These are phyloP conservation scores for Scaptomyza cyrtandrae DNA, from an alignment of 2,888 invertebrate genomes.

Conservation along the genomic window DNA sequence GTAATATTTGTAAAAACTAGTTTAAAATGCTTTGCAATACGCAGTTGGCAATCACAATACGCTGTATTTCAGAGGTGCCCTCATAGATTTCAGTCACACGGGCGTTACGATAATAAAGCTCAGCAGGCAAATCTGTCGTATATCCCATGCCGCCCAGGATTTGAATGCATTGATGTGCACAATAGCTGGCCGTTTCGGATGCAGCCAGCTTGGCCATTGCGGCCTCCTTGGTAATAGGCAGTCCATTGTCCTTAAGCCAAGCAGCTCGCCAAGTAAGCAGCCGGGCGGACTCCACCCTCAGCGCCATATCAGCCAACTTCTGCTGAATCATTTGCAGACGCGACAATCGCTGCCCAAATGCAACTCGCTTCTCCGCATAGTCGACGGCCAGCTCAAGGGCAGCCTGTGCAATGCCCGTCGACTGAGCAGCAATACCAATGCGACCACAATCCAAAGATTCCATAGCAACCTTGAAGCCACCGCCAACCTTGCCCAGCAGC, in stretches of 20 bases:
- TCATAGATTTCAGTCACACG: constrained; percentile 98
- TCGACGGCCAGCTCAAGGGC: constrained; percentile 95
- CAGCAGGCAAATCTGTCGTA: constrained; percentile 97
- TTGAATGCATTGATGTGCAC: constrained; percentile 95
- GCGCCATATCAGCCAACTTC: constrained; percentile 96
- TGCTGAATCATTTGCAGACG: constrained; percentile 95
- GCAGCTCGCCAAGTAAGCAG: constrained; percentile 96
- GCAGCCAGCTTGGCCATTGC: constrained; percentile 98
- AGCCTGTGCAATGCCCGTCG: constrained; percentile 96
- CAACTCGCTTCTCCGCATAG: constrained; percentile 93
- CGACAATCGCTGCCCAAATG: constrained; percentile 93
- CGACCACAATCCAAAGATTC: constrained; percentile 94
- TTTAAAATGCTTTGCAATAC: constrained; percentile 28
- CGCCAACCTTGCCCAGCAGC: constrained; percentile 92
- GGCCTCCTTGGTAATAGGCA: constrained; percentile 95
- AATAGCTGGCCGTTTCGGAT: constrained; percentile 96
- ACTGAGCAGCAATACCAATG: constrained; percentile 96
- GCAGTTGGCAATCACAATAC: constrained; percentile 93
- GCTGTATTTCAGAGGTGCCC: constrained; percentile 97
- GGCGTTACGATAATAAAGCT: constrained; percentile 96
- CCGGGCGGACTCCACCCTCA: constrained; percentile 91
- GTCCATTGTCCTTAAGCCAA: constrained; percentile 92
- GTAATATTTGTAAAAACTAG: constrained; percentile 10
- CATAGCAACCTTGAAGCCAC: constrained; percentile 98
- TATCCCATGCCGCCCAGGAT: constrained; percentile 96